Evolutionary conservation across 2,113 vertebrate genomes (phyloP).

Genomic region (Gallinago media): DNA sequence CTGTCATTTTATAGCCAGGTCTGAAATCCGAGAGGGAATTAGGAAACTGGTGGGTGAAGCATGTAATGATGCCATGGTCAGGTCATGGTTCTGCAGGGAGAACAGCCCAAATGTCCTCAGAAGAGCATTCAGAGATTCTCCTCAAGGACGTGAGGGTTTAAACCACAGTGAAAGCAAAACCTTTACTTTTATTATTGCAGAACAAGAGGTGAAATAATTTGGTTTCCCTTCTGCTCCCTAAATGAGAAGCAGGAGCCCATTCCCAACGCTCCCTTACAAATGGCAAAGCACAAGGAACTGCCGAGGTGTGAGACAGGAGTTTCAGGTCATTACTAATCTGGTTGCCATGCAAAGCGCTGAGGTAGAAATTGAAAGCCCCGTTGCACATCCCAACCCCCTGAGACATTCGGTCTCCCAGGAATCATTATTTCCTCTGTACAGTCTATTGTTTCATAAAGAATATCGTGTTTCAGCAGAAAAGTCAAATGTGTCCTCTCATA

Average conservation of each 20-base stretch:
- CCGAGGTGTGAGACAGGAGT: not conserved
- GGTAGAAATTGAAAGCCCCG: not conserved
- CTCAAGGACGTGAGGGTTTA: not conserved
- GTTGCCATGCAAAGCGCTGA: constrained; percentile 30
- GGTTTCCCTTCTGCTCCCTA: not conserved
- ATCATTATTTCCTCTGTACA: constrained; percentile 35
- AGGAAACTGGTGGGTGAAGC: not conserved
- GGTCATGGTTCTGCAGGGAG: not conserved
- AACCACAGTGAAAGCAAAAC: not conserved
- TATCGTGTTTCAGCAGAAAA: constrained; percentile 63
- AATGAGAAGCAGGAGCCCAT: not conserved
- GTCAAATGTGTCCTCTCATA: constrained; percentile 57
- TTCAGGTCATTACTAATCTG: constrained; percentile 38
- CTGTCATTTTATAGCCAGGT: not conserved
- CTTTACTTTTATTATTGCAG: not conserved
- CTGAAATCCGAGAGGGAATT: not conserved
- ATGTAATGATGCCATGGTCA: not conserved
- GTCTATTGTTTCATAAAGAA: constrained; percentile 46
- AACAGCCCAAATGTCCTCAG: not conserved
- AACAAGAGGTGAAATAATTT: not conserved
- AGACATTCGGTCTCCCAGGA: constrained; percentile 24
- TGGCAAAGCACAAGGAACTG: not conserved
- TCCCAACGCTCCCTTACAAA: not conserved
- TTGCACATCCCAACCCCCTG: constrained; percentile 2
- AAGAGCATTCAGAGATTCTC: not conserved